Base-by-base conservation (phyloP, 2,888 invertebrate species). In the Pandemis corylana region DNA sequence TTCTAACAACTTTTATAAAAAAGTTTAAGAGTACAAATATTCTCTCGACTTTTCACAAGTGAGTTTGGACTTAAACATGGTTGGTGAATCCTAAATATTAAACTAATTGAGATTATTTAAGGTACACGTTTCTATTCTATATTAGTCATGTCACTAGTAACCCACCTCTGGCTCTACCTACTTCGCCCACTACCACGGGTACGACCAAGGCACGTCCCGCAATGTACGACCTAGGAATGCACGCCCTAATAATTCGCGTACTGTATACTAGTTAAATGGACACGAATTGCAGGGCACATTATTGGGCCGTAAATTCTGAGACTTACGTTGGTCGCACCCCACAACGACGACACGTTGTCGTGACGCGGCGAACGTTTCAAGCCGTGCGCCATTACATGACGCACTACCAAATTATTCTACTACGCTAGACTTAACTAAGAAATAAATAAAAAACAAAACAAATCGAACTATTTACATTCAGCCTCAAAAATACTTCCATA, bases 61-160 rank as follows among this genome's bases (percentile, higher is more conserved):
- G 53, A 53, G 67, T 53, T 67, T 65, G 28, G 20, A 65, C 51
- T 28, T 69, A 49, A 13, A 28, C 2, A 44, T 51, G 53, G 44
- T 67, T 0, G 42, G 65, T 72, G 68, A 76, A 72, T 46, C 77
- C 78, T 76, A 81, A 81, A 71, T 80, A 82, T 81, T 85, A 89
- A 80, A 81, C 85, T 90, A 90, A 85, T 86, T 92, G 93, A 94
- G 92, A 93, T 94, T 92, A 90, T 91, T 89, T 79, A 90, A 92
- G 91, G 91, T 92, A 93, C 88, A 89, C 82, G 78, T 81, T 85
- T 84, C 59, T 81, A 82, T 82, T 68, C 84, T 88, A 89, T 77
- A 86, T 87, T 87, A 88, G 87, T 88, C 82, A 87, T 78, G 80
- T 90, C 89, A 89, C 87, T 87, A 87, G 88, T 88, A 86, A 87